Base-by-base conservation (phyloP, 2,797 vertebrate genomes). In the Neoniphon sammara region DNA sequence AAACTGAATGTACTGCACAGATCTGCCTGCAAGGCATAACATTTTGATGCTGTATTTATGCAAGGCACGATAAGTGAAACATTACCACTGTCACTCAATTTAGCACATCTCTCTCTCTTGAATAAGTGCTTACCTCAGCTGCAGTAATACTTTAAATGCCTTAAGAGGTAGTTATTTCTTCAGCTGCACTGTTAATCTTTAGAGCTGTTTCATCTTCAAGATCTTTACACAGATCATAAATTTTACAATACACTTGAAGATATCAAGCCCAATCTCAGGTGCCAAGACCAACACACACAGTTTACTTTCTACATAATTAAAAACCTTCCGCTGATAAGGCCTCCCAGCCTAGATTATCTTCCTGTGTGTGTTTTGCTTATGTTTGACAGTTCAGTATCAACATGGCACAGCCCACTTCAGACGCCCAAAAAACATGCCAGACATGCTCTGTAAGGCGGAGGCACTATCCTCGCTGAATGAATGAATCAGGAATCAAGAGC, bases 331-430 rank as follows among this genome's bases (percentile, higher is more conserved):
- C 70, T 75, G 81, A 87, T 92, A 88, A 80, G 10, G 66, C 62
- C 69, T 67, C 50, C 4, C 47, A 75, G 62, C 50, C 34, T 34
- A 54, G 30, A 44, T 58, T 67, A 73, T 90, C 87, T 78, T 81
- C 73, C 66, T 73, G 54, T 60, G 60, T 53, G 39, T 81, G 77
- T 87, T 89, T 27, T 87, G 80, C 85, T 87, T 87, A 85, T 82
- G 73, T 85, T 89, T 83, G 81, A 87, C 72, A 70, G 71, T 50
- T 89, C 73, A 80, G 44, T 76, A 87, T 86, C 82, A 92, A 86
- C 81, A 76, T 63, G 20, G 55, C 54, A 79, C 18, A 1, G 47
- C 58, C 63, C 50, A 63, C 34, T 68, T 78, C 57, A 81, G 72
- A 83, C 66, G 57, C 65, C 70, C 55, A 27, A 27, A n/a, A 27